These are phyloP conservation scores for Zoanthus gigantus DNA, from an alignment of 92 coral and sea anemone genomes.

Conservation along the genomic window DNA sequence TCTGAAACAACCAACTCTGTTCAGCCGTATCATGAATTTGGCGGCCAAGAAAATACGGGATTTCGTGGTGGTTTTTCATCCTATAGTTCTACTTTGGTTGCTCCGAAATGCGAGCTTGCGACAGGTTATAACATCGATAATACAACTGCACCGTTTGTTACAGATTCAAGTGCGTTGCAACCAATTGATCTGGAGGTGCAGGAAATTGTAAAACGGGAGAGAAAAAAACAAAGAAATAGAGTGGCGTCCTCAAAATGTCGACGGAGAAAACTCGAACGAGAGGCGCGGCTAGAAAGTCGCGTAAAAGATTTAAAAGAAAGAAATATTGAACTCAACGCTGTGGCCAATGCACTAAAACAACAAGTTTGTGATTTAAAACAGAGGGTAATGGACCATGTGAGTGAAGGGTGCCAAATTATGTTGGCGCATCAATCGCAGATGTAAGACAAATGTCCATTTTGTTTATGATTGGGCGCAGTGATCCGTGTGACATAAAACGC, in stretches of 20 bases:
- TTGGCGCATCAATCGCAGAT: slow-evolving; percentile 92
- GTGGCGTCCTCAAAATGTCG: slow-evolving; percentile 99
- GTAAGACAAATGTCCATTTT: slow-evolving; percentile 48
- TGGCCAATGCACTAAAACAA: slow-evolving; percentile 96
- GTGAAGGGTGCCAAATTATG: slow-evolving; percentile 99
- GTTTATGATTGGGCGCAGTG: slow-evolving; percentile 29
- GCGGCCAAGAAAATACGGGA: slow-evolving; percentile 63
- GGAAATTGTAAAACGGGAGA: slow-evolving; percentile 96
- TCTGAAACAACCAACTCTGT: slow-evolving; percentile 69
- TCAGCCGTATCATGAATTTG: slow-evolving; percentile 82
- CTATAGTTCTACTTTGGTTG: slow-evolving; percentile 78
- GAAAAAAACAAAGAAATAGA: slow-evolving; percentile 97
- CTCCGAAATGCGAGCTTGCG: slow-evolving; percentile 83
- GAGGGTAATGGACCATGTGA: slow-evolving; percentile 98
- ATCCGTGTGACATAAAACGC: slow-evolving; percentile 30
- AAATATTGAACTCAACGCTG: slow-evolving; percentile 93
- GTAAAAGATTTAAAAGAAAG: slow-evolving; percentile 93
- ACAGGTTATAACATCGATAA: slow-evolving; percentile 81
- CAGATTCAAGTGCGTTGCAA: slow-evolving; percentile 79
- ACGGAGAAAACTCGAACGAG: slow-evolving; percentile 94
- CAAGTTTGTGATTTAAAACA: slow-evolving; percentile 99
- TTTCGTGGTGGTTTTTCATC: slow-evolving; percentile 90
- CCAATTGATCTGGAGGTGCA: slow-evolving; percentile 98
- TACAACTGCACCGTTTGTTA: slow-evolving; percentile 72
- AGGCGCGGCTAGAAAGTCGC: slow-evolving; percentile 88